A percentile compares a stretch with the other conserved stretches of the same genome.
phyloP scores from a whole-genome alignment of 2,113 vertebrate genomes.

The Zosterops borbonicus region DNA sequence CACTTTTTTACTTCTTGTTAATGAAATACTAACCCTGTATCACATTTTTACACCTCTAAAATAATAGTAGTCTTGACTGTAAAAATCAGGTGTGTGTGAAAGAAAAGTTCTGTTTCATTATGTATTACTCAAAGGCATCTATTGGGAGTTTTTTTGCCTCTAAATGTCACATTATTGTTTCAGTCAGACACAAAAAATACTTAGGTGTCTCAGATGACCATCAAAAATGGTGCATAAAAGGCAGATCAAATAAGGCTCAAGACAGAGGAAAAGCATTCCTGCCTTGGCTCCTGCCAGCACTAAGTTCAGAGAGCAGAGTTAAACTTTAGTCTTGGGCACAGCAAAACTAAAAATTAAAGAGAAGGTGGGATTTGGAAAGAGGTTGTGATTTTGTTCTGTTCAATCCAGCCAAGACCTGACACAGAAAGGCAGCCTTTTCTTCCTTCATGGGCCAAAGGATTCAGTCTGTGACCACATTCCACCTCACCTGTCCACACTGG shows the following conservation, averaged over 20 bases:
- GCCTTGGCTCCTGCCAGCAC: slow-evolving; percentile 18
- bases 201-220: slow-evolving; percentile 74
- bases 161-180: not conserved
- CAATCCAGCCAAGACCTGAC: not conserved
- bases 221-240: slow-evolving; percentile 77
- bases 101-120: not conserved
- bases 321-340: not conserved
- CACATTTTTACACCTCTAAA: not conserved
- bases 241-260: slow-evolving; percentile 56
- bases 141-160: not conserved
- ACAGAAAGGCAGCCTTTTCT: not conserved
- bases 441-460: no score
- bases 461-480: not conserved
- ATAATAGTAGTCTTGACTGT: not conserved
- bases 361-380: not conserved
- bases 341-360: not conserved
- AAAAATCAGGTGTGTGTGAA: not conserved
- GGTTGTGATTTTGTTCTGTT: not conserved
- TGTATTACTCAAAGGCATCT: not conserved
- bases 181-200: slow-evolving; percentile 49
- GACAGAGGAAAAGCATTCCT: slow-evolving; percentile 32
- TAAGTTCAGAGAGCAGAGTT: slow-evolving; percentile 34
- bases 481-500: not conserved
- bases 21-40: not conserved
- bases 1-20: not conserved